A percentile compares a stretch with the other conserved stretches of the same genome.
Conservation (phyloP, 2,113 vertebrate species). For the Brienomyrus brachyistius region DNA sequence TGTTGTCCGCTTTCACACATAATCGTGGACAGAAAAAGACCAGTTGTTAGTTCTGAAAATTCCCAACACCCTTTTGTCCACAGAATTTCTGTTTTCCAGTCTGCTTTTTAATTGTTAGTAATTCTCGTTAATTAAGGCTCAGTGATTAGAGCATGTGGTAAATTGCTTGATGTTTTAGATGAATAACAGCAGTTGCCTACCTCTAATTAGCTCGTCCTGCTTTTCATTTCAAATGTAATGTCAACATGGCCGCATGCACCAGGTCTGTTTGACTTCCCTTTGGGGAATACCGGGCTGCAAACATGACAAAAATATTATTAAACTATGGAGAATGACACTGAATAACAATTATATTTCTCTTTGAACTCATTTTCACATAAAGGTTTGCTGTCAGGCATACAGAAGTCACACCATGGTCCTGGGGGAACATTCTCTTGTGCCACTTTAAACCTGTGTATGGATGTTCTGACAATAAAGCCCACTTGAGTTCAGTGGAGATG, state of each 20-base stretch:
- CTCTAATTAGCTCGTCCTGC: neutral
- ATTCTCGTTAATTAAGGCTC: slow-evolving; percentile 1
- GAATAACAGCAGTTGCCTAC: neutral
- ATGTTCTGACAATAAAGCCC: neutral
- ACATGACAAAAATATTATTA: neutral
- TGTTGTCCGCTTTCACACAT: neutral
- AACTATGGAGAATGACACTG: neutral
- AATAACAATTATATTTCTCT: neutral
- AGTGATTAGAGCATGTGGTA: neutral
- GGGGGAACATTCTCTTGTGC: neutral
- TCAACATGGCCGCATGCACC: neutral
- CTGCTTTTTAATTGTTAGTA: neutral
- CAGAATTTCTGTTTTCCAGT: neutral
- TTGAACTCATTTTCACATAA: neutral
- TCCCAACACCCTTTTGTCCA: neutral
- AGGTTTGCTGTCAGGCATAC: neutral
- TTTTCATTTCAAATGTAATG: neutral
- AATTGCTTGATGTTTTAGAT: slow-evolving; percentile 4
- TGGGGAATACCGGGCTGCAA: neutral
- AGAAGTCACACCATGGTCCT: neutral
- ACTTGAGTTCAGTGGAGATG: neutral
- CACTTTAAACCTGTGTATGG: neutral
- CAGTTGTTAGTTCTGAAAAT: neutral
- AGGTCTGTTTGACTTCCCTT: neutral
- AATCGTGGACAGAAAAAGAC: neutral